phyloP scores from a whole-genome alignment of 30 jellyfish, hydroid and myxozoan species.

The Phacellophora camtschatica region DNA sequence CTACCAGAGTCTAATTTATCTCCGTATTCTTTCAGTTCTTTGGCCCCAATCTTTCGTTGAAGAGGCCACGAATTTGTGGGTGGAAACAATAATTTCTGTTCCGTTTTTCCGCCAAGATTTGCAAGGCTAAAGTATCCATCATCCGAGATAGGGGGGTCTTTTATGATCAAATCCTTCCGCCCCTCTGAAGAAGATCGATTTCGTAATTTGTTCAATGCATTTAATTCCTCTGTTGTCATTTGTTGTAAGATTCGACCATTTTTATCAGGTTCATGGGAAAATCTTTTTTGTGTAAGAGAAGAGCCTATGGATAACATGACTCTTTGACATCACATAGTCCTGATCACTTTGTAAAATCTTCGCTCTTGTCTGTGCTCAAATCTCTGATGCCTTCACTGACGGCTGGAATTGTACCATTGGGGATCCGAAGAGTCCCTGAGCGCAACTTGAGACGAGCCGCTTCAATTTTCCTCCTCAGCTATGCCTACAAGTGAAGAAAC shows the following conservation, averaged over 20 bases:
- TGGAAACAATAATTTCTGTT: conserved; percentile 14
- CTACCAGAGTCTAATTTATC: conserved; percentile 58
- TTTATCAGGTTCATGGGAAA: no score
- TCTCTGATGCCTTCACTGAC: background rate
- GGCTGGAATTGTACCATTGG: conserved; percentile 6
- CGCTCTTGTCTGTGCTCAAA: background rate
- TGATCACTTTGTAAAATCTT: background rate
- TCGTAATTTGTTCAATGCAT: background rate
- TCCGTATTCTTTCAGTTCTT: conserved; percentile 56
- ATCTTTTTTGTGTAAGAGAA: no score
- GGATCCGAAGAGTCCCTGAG: background rate
- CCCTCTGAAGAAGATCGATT: conserved; percentile 28
- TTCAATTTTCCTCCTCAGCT: conserved; percentile 16
- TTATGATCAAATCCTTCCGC: conserved; percentile 11
- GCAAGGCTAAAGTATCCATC: conserved; percentile 65
- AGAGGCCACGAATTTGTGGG: conserved; percentile 77
- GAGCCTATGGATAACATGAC: no score
- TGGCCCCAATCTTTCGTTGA: conserved; percentile 49
- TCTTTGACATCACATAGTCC: background rate
- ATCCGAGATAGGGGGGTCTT: conserved; percentile 16
- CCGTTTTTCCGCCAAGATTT: conserved; percentile 1
- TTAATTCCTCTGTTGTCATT: background rate
- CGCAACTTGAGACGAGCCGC: conserved; percentile 43
- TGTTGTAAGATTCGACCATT: background rate
- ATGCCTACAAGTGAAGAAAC: conserved; percentile 32